Evolutionary conservation across 2,113 vertebrate genomes (phyloP), one percentile per base, ranked within the genome.

Genomic region (Manacus vitellinus): DNA sequence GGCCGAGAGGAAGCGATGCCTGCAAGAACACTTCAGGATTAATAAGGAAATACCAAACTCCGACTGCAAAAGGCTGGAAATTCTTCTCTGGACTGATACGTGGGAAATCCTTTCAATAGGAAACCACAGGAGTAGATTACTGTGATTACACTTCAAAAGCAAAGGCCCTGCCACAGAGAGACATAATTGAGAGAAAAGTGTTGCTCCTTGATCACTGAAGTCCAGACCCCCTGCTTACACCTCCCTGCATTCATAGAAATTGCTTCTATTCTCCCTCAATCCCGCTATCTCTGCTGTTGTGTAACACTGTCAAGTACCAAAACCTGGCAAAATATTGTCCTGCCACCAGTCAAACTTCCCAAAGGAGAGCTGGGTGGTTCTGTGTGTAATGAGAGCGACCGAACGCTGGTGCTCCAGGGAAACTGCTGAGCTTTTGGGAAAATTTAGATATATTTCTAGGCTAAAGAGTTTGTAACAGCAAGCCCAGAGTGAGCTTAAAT

Each of bases 71-170:
- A 94, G 95, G 94, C 97, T 96, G 96, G 82, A 97, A 96, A 96
- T 94, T 96, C 97, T 96, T 94, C 97, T 97, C 92, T 41, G 94
- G 96, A 93, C 97, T 94, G 94, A 97, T 63, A 88, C 76, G 94
- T 89, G 97, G 97, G 97, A 97, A 98, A 98, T 94, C 96, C 97
- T 98, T 98, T 98, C 96, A 98, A 96, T 96, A 93, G 97, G 97
- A 98, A 98, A 97, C 98, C 98, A 79, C 97, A 97, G 97, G 97
- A 97, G 91, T 96, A 98, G 98, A 98, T 98, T 98, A 98, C 97
- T 97, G 97, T 97, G 98, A 98, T 98, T 98, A 96, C 94, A 97
- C 97, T 98, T 98, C 98, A 98, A 98, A 98, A 98, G 97, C 96
- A 96, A 97, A 98, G 95, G 96, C 97, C 97, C 85, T 94, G 97